Base-by-base conservation (phyloP, 1,140 invertebrate genomes). In the Arion vulgaris region DNA sequence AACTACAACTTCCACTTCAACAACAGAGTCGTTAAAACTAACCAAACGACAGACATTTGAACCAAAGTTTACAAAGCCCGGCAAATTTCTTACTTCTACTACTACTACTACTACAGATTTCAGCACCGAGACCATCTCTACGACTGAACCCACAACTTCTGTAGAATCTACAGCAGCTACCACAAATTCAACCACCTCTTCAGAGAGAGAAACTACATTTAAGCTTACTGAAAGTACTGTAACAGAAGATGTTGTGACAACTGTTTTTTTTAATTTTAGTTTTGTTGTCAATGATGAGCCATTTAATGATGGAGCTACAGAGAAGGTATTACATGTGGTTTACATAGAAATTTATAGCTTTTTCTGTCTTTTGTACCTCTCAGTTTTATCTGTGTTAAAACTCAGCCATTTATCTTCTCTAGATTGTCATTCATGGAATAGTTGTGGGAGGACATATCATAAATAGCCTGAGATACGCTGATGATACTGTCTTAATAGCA, bases 131-230 rank as follows among this genome's bases (percentile, higher is more conserved):
- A n/a, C n/a, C n/a, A n/a, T n/a, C n/a, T n/a, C n/a, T n/a, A n/a
- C n/a, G n/a, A n/a, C n/a, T n/a, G n/a, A n/a, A n/a, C n/a, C 71
- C n/a, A 79, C 77, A 36, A 79, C 77, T 28, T 68, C 57, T 62
- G 38, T 19, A 49, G 45, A 38, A 49, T 41, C 66, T 32, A n/a
- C 34, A 69, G 32, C 66, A 7, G 51, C 39, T 45, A 69, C 68
- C 17, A 41, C 79, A 23, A 36, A n/a, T 11, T 9, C 68, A 71
- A 39, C 79, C 49, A 80, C 66, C 17, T 39, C 69, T 28, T 45
- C 80, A 1, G n/a, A 69, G 1, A 39, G 45, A 39, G 9, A 34
- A 28, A 28, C 49, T 11, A 34, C 78, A 28, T 39, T 39, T 49
- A 36, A 2, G 4, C 1, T 38, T 19, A 28, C 38, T 66, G 39